Evolutionary conservation across 1,140 invertebrate genomes (phyloP).

Genomic region (Homalodisca vitripennis): DNA sequence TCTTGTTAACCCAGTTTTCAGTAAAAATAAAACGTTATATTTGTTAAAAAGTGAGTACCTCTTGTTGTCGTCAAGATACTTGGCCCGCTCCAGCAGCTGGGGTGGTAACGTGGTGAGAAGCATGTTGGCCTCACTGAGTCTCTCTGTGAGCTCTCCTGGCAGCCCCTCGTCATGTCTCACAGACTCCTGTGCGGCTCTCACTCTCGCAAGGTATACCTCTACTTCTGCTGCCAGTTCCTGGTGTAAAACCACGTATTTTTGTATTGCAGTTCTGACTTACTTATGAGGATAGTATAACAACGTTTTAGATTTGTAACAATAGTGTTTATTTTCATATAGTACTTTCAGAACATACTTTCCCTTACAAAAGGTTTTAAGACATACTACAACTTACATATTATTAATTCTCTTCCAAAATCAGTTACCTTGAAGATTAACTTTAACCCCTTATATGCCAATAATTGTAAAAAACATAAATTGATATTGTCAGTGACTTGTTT

Average conservation of each 20-base stretch:
- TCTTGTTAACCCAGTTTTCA: neutral
- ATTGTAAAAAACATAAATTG: too few relatives aligned
- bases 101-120: slow-evolving; percentile 72
- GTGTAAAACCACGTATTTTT: neutral
- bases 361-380: too few relatives aligned
- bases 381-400: too few relatives aligned
- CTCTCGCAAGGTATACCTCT: slow-evolving; percentile 66
- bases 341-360: too few relatives aligned
- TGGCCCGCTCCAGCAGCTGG: slow-evolving; percentile 74
- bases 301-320: too few relatives aligned
- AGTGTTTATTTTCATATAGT: too few relatives aligned
- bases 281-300: too few relatives aligned
- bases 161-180: slow-evolving; percentile 72
- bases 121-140: slow-evolving; percentile 78
- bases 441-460: too few relatives aligned
- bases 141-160: slow-evolving; percentile 74
- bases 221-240: slow-evolving; percentile 65
- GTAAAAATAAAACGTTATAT: neutral
- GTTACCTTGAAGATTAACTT: too few relatives aligned
- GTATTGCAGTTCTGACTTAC: neutral
- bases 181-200: slow-evolving; percentile 65
- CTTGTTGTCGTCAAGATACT: slow-evolving; percentile 78
- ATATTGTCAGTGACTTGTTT: too few relatives aligned
- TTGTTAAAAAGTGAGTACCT: slow-evolving; percentile 20
- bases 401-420: too few relatives aligned